Evolutionary conservation across 1,140 invertebrate species (phyloP).

Genomic region (Drosophila quadrilineata): DNA sequence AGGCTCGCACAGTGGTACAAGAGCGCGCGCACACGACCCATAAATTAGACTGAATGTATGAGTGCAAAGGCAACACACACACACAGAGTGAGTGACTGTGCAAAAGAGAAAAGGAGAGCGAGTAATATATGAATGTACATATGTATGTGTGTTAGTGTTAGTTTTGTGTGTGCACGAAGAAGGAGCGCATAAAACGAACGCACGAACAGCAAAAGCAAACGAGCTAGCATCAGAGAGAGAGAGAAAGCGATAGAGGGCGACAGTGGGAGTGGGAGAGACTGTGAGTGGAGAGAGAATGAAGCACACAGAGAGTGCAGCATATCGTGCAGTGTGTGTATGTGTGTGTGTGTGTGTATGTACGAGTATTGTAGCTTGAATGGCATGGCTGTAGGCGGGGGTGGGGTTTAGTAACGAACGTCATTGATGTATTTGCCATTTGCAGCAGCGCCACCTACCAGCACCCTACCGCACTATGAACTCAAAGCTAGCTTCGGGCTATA

Average conservation of each 20-base stretch:
- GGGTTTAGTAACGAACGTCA: too few relatives aligned
- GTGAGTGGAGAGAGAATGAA: conserved; percentile 3
- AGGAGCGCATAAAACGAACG: conserved; percentile 8
- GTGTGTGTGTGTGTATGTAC: neutral
- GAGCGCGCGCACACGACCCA: conserved; percentile 60
- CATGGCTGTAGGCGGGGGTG: conserved; percentile 14
- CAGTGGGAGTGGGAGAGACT: neutral
- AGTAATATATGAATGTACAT: too few relatives aligned
- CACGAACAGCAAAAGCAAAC: neutral
- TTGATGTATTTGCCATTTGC: conserved; percentile 72
- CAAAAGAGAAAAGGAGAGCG: neutral
- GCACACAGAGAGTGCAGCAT: conserved; percentile 6
- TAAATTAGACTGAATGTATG: conserved; percentile 68
- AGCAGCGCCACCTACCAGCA: conserved; percentile 25
- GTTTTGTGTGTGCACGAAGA: neutral
- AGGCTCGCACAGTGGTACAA: conserved; percentile 53
- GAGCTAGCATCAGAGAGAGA: conserved; percentile 1
- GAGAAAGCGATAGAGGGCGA: neutral
- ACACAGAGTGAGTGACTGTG: conserved; percentile 4
- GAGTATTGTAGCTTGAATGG: too few relatives aligned
- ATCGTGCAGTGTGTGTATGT: neutral
- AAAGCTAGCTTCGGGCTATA: conserved; percentile 39
- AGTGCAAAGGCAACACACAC: neutral
- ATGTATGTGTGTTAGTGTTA: too few relatives aligned
- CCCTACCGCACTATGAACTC: conserved; percentile 26